Percentiles rank a stretch among this genome's conserved stretches.
phyloP scores from a whole-genome alignment of 2,113 vertebrate species.

The Pterocles burchelli region DNA sequence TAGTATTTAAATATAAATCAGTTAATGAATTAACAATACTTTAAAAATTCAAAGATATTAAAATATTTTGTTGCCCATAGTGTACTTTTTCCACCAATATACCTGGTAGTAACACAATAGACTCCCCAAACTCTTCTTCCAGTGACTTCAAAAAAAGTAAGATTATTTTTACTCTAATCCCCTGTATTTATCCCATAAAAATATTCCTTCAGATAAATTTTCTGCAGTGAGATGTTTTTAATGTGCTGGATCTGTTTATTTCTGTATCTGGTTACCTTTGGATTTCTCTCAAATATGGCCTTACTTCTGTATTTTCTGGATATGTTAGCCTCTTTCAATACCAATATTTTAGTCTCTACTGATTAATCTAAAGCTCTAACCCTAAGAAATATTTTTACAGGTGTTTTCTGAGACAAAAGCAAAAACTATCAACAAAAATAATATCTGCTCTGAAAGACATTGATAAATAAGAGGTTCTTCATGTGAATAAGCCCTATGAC shows the following conservation, averaged over 20 bases:
- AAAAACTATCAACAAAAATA: background rate
- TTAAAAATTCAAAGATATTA: background rate
- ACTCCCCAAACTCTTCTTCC: background rate
- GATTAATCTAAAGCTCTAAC: background rate
- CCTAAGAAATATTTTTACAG: background rate
- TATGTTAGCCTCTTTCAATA: background rate
- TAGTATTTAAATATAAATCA: background rate
- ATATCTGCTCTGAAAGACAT: background rate
- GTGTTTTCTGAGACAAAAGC: background rate
- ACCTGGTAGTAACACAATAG: background rate
- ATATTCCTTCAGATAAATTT: background rate
- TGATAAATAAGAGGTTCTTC: background rate
- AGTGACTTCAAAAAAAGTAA: background rate
- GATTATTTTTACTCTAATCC: background rate
- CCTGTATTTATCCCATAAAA: background rate
- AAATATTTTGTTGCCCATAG: background rate
- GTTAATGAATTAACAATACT: background rate
- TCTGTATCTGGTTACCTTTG: background rate
- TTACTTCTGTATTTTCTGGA: background rate
- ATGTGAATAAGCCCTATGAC: background rate
- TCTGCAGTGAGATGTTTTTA: background rate
- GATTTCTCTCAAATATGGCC: background rate
- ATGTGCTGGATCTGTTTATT: background rate
- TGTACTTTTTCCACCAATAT: background rate
- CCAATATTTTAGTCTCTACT: background rate